Evolutionary conservation across 2,113 vertebrate species (phyloP), one percentile per base, ranked within the genome.

Genomic region (Paramisgurnus dabryanus): DNA sequence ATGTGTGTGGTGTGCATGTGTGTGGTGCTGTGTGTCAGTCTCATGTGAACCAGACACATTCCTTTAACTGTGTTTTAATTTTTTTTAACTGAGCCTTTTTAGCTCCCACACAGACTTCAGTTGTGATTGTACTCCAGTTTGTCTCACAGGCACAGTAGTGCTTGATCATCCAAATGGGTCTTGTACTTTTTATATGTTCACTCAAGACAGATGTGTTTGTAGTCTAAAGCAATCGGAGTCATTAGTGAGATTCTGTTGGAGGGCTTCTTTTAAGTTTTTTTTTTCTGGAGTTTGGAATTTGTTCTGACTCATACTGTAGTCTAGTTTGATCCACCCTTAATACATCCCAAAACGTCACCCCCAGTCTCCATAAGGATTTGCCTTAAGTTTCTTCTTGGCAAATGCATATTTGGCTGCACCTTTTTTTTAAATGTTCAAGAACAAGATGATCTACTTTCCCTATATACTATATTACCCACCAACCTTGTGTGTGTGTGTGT

Each of bases 271-370:
- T 7, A 34, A 43, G 73, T 64, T 18, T 39, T 49, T 60, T 69
- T 4, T 40, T 43, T 64, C 58, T 76, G 13, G 43, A 76, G 1
- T 49, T 9, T 9, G 40, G 41, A 61, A 60, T 61, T 64, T 64
- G 2, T 39, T 76, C 13, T 64, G 18, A 76, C 60, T 64, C 58
- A 5, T 3, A 57, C 5, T n/a, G 55, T 50, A 13, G 22, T 57
- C 13, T 61, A 64, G 72, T 75, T 75, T 76, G 60, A 76, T 64
- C 60, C 18, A n/a, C 72, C 17, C 22, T 76, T 64, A 73, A 43
- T 63, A 8, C 12, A 22, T 43, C 2, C 49, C 7, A 64, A 13
- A 64, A 39, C 18, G 50, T 64, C 18, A 39, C 13, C 22, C 57
- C 47, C 43, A 69, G 43, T 69, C 22, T 47, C 15, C 17, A 70